phyloP scores from a whole-genome alignment of 2,797 vertebrate genomes.

The Sebastolobus alascanus region DNA sequence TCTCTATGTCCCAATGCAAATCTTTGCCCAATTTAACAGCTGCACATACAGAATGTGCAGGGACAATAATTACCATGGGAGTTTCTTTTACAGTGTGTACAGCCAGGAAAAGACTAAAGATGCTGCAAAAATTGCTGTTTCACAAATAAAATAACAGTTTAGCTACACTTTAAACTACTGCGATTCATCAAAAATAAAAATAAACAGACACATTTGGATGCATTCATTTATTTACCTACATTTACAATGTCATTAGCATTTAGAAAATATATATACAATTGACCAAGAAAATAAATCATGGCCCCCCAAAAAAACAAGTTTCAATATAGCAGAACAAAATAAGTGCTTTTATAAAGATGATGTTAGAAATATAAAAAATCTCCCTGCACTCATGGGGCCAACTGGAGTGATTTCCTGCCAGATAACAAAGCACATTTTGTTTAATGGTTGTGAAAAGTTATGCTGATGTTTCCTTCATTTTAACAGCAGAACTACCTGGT shows the following conservation, averaged over 20 bases:
- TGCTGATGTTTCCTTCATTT: background rate
- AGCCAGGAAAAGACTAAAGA: too few relatives aligned
- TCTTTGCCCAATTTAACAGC: background rate
- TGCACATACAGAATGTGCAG: background rate
- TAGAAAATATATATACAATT: constrained; percentile 64
- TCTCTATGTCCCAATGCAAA: background rate
- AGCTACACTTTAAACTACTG: background rate
- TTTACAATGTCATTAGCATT: constrained; percentile 35
- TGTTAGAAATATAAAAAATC: background rate
- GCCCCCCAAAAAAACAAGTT: background rate
- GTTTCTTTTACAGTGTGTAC: background rate
- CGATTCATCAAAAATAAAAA: background rate
- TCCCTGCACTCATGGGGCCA: background rate
- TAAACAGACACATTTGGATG: constrained; percentile 7
- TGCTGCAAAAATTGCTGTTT: too few relatives aligned
- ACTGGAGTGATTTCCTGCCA: background rate
- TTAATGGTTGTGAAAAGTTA: background rate
- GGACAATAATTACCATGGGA: background rate
- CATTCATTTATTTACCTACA: constrained; percentile 55
- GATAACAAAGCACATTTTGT: constrained; percentile 8
- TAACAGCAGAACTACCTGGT: background rate
- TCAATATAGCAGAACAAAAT: background rate
- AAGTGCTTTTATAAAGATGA: constrained; percentile 2
- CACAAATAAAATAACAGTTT: background rate
- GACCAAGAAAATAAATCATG: constrained; percentile 26